Percentiles rank a stretch among this genome's conserved stretches.
Conservation (phyloP, 2,113 vertebrate species). For the Silurus asotus region DNA sequence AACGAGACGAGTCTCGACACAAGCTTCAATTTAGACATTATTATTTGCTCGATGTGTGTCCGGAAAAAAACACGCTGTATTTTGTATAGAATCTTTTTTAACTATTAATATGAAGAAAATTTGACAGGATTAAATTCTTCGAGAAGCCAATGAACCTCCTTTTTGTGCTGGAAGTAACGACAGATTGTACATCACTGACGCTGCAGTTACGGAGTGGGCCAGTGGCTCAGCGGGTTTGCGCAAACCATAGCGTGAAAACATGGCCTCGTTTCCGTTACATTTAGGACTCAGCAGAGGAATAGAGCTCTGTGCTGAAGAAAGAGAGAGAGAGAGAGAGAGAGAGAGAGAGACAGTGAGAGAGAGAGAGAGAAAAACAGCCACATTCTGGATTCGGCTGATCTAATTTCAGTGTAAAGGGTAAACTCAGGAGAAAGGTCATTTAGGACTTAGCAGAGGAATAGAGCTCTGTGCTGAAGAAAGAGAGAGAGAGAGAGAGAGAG, state of each 20-base stretch:
- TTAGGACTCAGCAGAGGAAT: conserved; percentile 47
- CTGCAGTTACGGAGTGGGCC: conserved; percentile 38
- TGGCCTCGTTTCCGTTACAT: conserved; percentile 48
- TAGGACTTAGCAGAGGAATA: conserved; percentile 46
- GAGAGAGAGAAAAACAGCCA: conserved; percentile 1
- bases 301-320: conserved; percentile 12
- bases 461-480: conserved; percentile 15
- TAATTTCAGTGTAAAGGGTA: conserved; percentile 1
- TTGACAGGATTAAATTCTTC: too few relatives aligned
- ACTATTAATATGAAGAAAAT: too few relatives aligned
- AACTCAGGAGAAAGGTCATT: conserved; percentile 25
- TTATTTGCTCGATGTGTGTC: too few relatives aligned
- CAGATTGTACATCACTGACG: conserved; percentile 39
- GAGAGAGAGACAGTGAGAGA: neutral
- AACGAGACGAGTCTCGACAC: neutral
- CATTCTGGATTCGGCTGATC: conserved; percentile 43
- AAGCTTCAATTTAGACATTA: too few relatives aligned
- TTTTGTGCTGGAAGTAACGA: neutral
- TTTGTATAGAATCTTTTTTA: neutral
- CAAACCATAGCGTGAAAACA: conserved; percentile 5
- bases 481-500: too few relatives aligned
- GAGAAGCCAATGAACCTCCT: too few relatives aligned
- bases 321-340: neutral
- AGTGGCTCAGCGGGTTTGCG: conserved; percentile 29
- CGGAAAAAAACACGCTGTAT: neutral